Base-by-base conservation (phyloP, 2,113 vertebrate genomes). In the Tetrax tetrax region DNA sequence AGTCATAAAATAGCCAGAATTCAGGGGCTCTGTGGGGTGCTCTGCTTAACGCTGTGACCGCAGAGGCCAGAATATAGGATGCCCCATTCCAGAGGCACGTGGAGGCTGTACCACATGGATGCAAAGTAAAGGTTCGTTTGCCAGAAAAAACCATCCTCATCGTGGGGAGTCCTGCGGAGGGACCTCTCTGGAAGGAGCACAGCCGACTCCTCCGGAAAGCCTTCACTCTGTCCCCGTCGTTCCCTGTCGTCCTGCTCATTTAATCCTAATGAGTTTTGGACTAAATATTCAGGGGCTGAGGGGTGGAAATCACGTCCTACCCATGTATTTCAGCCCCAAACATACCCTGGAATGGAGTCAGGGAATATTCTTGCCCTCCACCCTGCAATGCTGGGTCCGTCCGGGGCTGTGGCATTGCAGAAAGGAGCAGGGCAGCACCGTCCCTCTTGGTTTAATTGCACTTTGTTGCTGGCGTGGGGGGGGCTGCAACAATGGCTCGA, bases 401-500 rank as follows among this genome's bases (percentile, higher is more conserved):
- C 33, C 60, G 19, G 45, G 54, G 68, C 33, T 16, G 43, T 13
- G 33, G 18, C 23, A 1, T 2, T 16, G n/a, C 66, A 12, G 79
- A 60, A 29, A 76, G 76, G 38, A 64, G 59, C 3, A 3, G 75
- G 15, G 80, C 66, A 66, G 60, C 81, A 25, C 61, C 59, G 61
- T 43, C 64, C 54, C 23, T 56, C 96, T 88, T 64, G 87, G 47
- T 83, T 95, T 87, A 87, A 83, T 75, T 61, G 65, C 89, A 35
- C 82, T 94, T 94, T 95, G 93, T 78, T 12, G 20, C 43, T n/a
- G 84, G 77, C 70, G 48, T 50, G 48, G 12, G 29, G 28, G 28
- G 61, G 48, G 85, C 60, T 78, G 69, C 68, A 93, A 97, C 88
- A 97, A 96, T 83, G 84, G 89, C 94, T 95, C 6, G 0, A 83